Conservation (phyloP, 1,140 invertebrate genomes). For the Tetragonula clypearis region DNA sequence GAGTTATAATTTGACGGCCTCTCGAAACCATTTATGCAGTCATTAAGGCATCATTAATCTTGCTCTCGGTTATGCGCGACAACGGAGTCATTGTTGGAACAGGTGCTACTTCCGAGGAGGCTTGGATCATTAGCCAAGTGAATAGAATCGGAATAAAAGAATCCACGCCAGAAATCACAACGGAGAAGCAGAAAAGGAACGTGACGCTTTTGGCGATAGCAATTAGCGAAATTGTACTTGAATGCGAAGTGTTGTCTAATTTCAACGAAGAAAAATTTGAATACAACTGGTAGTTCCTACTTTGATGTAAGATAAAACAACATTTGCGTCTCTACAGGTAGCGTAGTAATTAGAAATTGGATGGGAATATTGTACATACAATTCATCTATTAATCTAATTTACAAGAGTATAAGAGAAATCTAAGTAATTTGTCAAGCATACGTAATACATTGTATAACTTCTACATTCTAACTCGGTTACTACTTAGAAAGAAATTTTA, state of each 20-base stretch:
- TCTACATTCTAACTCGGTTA: no score
- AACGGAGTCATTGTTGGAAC: constrained; percentile 62
- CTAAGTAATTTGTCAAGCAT: neutral
- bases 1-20: constrained; percentile 72
- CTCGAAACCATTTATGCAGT: constrained; percentile 71
- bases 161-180: neutral
- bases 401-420: neutral
- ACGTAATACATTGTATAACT: no score
- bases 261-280: no score
- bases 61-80: constrained; percentile 60
- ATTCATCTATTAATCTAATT: neutral
- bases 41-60: constrained; percentile 80
- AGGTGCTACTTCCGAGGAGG: constrained; percentile 50
- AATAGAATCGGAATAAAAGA: constrained; percentile 44
- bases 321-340: neutral
- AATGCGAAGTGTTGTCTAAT: neutral
- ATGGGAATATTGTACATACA: no score
- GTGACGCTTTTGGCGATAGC: neutral
- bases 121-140: constrained; percentile 40
- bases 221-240: neutral
- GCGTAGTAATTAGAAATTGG: neutral
- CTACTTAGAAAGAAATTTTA: no score
- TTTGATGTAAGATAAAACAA: neutral
- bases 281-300: neutral
- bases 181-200: neutral